A percentile compares a stretch with the other conserved stretches of the same genome.
phyloP scores from a whole-genome alignment of 2,797 vertebrate species.

The Pteronotus mesoamericanus region DNA sequence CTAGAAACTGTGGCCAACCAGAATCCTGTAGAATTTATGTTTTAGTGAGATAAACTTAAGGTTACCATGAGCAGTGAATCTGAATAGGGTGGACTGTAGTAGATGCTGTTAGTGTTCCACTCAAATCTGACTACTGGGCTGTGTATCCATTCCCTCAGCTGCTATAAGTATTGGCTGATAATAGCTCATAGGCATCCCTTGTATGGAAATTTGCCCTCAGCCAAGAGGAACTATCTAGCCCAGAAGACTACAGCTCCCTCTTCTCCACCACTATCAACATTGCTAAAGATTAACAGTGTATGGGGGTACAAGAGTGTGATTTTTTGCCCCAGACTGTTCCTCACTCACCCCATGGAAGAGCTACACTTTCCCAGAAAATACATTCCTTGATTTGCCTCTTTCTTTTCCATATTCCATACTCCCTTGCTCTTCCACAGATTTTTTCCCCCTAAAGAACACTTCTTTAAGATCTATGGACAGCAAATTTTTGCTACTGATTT shows the following conservation, averaged over 20 bases:
- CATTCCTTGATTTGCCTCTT: background rate
- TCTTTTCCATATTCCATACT: background rate
- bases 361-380: background rate
- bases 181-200: background rate
- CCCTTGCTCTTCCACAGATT: background rate
- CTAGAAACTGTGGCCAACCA: background rate
- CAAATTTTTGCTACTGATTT: background rate
- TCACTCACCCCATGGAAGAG: background rate
- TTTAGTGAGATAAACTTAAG: background rate
- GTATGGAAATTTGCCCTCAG: background rate
- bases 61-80: background rate
- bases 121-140: background rate
- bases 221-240: background rate
- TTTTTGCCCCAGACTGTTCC: background rate
- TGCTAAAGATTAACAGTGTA: background rate
- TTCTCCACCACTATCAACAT: background rate
- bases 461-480: background rate
- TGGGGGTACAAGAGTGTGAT: background rate
- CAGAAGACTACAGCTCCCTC: background rate
- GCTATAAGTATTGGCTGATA: background rate
- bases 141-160: background rate
- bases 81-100: background rate
- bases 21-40: background rate
- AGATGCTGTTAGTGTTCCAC: background rate
- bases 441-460: background rate